A percentile compares a stretch with the other conserved stretches of the same genome.
Evolutionary conservation across 2,113 vertebrate genomes (phyloP).

Genomic region (Prochilodus magdalenae): DNA sequence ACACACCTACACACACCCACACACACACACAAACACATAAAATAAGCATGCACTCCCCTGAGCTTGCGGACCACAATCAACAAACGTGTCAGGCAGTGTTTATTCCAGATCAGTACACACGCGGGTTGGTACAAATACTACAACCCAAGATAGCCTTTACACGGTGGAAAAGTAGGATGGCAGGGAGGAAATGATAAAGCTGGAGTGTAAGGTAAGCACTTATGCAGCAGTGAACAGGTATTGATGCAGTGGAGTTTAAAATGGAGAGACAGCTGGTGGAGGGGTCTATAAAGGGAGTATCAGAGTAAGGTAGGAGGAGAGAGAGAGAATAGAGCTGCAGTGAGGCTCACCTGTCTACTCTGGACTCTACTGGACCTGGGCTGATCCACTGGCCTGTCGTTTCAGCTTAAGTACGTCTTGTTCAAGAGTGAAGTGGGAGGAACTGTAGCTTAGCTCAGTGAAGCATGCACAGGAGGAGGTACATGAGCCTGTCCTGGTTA

Average conservation of each 20-base stretch:
- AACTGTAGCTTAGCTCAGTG: conserved; percentile 14
- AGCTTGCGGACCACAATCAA: conserved; percentile 29
- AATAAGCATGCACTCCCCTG: not conserved
- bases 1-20: conserved; percentile 26
- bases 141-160: not conserved
- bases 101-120: conserved; percentile 38
- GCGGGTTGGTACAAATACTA: not conserved
- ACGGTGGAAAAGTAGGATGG: not conserved
- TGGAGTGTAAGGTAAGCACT: not conserved
- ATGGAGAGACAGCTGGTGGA: not conserved
- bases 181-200: not conserved
- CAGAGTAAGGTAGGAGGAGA: not conserved
- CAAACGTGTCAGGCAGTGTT: conserved; percentile 30
- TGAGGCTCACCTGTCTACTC: not conserved
- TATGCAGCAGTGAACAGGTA: not conserved
- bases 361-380: conserved; percentile 8
- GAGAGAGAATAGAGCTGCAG: conserved; percentile 6
- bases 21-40: conserved; percentile 18
- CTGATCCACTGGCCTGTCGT: conserved; percentile 32
- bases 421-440: conserved; percentile 11
- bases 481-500: not conserved
- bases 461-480: not conserved
- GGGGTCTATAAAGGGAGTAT: not conserved
- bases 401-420: conserved; percentile 29
- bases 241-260: not conserved